These are phyloP conservation scores for Sebastiscus tertius DNA, from an alignment of 2,797 vertebrate species.

Conservation along the genomic window DNA sequence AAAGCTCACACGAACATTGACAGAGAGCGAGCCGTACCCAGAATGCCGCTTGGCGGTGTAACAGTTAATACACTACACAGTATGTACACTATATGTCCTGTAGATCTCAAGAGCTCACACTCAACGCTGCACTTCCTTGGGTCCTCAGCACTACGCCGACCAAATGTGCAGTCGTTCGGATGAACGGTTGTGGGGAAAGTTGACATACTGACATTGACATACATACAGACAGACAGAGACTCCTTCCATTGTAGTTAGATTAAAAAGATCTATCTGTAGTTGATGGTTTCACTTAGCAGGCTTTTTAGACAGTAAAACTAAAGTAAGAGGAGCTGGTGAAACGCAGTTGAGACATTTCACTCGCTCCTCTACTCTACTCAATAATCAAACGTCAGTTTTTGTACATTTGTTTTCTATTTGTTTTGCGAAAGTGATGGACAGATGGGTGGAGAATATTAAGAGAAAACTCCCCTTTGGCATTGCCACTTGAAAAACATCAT, in stretches of 20 bases:
- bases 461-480: background rate
- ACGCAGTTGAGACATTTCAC: background rate
- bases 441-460: background rate
- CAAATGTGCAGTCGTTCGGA: background rate
- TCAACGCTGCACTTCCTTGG: background rate
- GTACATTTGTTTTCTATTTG: background rate
- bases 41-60: background rate
- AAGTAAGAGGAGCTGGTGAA: background rate
- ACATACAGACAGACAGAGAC: background rate
- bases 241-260: background rate
- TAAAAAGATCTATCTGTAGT: background rate
- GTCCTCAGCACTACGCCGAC: background rate
- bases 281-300: background rate
- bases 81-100: too few species aligned
- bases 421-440: background rate
- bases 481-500: conserved; percentile 29
- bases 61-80: background rate
- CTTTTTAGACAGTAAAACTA: background rate
- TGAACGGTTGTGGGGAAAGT: background rate
- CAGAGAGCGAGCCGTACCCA: background rate
- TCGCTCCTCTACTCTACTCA: background rate
- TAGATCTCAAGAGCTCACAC: background rate
- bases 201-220: background rate
- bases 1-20: background rate
- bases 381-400: background rate